A percentile compares a stretch with the other conserved stretches of the same genome.
phyloP scores from a whole-genome alignment of 2,888 invertebrate species.

The Clivina fossor region DNA sequence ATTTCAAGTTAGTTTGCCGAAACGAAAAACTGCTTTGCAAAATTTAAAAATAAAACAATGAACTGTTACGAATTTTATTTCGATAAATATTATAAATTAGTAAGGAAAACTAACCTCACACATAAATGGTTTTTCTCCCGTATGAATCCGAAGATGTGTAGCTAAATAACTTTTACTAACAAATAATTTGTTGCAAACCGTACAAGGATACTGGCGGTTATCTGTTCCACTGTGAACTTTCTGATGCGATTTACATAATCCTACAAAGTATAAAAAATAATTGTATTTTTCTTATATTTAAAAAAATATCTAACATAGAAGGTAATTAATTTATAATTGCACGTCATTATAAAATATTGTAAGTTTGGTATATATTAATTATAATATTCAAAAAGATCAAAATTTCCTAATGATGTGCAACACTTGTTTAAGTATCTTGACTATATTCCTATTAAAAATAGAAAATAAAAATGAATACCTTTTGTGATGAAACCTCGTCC shows the following conservation, averaged over 20 bases:
- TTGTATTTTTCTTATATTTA: slow-evolving; percentile 4
- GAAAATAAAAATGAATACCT: slow-evolving; percentile 45
- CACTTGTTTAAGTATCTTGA: slow-evolving; percentile 5
- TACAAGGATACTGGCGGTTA: slow-evolving; percentile 61
- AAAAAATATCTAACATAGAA: slow-evolving; percentile 3
- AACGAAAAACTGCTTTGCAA: too few relatives aligned
- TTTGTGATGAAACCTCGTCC: slow-evolving; percentile 63
- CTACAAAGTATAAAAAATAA: slow-evolving; percentile 45
- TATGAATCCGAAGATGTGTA: slow-evolving; percentile 61
- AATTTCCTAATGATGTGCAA: not conserved
- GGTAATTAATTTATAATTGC: too few relatives aligned
- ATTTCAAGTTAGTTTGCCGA: too few relatives aligned
- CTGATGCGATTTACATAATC: slow-evolving; percentile 61
- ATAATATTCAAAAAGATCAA: not conserved
- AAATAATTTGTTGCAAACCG: slow-evolving; percentile 62
- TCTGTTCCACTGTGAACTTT: slow-evolving; percentile 61
- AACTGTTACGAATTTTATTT: not conserved
- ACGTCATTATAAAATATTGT: too few relatives aligned
- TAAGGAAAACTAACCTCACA: slow-evolving; percentile 55
- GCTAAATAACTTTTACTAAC: slow-evolving; percentile 63
- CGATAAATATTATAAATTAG: not conserved
- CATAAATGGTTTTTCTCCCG: slow-evolving; percentile 62
- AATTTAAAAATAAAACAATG: too few relatives aligned
- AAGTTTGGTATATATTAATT: not conserved
- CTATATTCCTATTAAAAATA: slow-evolving; percentile 1